These are phyloP conservation scores for Coendou prehensilis DNA, from an alignment of 2,797 vertebrate species.

Conservation along the genomic window DNA sequence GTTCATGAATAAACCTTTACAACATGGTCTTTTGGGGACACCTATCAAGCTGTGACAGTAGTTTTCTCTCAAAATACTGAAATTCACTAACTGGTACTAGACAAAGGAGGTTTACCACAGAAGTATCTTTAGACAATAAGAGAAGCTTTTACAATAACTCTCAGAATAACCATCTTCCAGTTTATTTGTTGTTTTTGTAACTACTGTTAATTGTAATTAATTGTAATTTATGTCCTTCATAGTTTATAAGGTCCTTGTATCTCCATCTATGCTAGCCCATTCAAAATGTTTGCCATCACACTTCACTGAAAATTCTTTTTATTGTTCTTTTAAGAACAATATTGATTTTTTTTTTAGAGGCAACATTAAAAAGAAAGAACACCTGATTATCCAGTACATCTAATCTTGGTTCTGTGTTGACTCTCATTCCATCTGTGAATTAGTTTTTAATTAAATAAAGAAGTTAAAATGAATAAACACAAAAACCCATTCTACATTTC, in stretches of 20 bases:
- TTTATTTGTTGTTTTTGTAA: not conserved
- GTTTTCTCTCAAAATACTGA: not conserved
- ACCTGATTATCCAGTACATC: constrained; percentile 8
- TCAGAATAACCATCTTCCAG: not conserved
- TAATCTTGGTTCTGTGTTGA: constrained; percentile 50
- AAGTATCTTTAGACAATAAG: constrained; percentile 18
- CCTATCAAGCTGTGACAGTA: not conserved
- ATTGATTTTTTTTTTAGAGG: not conserved
- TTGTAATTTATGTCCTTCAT: not conserved
- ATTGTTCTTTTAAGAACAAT: not conserved
- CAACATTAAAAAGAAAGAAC: constrained; percentile 25
- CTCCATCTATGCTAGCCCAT: not conserved
- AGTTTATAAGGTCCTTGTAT: not conserved
- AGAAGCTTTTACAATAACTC: not conserved
- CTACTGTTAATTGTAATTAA: not conserved
- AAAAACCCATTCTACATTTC: constrained; percentile 48
- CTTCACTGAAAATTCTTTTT: constrained; percentile 20
- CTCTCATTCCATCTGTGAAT: constrained; percentile 35
- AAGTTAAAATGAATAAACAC: constrained; percentile 35
- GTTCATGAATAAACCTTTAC: not conserved
- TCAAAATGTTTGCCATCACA: constrained; percentile 7
- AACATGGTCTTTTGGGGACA: not conserved
- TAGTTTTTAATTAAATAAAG: constrained; percentile 67
- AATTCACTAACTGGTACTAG: not conserved
- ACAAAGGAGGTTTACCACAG: not conserved